phyloP scores from a whole-genome alignment of 2,797 vertebrate genomes.

The Coccyzus lansbergi region DNA sequence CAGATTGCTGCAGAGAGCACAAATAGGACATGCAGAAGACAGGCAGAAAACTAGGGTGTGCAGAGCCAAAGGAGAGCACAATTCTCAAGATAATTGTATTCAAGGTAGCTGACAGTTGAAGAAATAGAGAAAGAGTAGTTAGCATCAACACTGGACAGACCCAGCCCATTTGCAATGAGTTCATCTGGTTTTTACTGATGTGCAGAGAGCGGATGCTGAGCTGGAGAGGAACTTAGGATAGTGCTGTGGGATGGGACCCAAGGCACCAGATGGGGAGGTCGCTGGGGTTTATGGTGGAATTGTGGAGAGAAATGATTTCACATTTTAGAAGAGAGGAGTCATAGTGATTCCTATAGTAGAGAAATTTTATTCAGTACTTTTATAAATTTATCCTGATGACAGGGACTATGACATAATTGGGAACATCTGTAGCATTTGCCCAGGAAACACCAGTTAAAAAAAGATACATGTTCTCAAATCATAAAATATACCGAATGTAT shows the following conservation, averaged over 20 bases:
- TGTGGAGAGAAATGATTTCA: background rate
- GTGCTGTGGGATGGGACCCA: background rate
- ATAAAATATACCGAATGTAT: background rate
- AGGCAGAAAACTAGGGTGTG: background rate
- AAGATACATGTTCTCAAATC: background rate
- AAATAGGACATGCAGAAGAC: background rate
- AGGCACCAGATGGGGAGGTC: background rate
- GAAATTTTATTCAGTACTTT: background rate
- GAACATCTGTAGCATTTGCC: conserved; percentile 6
- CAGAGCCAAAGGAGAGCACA: background rate
- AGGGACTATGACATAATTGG: background rate
- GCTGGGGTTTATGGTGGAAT: background rate
- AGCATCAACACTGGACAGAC: background rate
- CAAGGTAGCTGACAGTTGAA: background rate
- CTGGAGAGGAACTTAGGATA: background rate
- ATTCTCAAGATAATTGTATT: background rate
- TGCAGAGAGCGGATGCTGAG: background rate
- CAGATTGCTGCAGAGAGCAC: background rate
- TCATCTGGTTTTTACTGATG: background rate
- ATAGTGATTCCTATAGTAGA: background rate
- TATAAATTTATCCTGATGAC: background rate
- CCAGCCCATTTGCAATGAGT: background rate
- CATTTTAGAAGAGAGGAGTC: background rate
- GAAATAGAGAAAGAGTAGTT: background rate
- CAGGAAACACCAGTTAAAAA: background rate